A percentile compares a stretch with the other conserved stretches of the same genome.
Evolutionary conservation across 2,888 invertebrate species (phyloP).

Genomic region (Cheilosia grossa): DNA sequence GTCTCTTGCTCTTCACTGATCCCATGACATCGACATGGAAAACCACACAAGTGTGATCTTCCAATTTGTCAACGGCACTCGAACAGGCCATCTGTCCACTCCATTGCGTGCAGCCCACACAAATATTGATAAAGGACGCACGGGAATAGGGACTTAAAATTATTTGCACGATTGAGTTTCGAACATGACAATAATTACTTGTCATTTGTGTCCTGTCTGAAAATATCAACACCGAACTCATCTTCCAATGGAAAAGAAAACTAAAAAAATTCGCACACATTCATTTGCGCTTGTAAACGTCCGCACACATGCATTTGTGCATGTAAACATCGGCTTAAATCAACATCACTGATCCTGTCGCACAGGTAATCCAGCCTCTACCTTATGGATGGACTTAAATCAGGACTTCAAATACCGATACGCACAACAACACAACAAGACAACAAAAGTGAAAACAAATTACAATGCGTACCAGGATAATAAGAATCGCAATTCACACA

Average conservation of each 20-base stretch:
- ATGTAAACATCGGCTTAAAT: conserved; percentile 61
- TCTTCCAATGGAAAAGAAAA: too few species aligned
- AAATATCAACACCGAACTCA: conserved; percentile 19
- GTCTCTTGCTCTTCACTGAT: not conserved
- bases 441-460: conserved; percentile 46
- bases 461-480: conserved; percentile 35
- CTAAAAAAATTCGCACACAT: conserved; percentile 2
- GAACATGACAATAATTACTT: conserved; percentile 31
- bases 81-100: conserved; percentile 44
- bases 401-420: conserved; percentile 47
- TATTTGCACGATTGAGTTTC: conserved; percentile 68
- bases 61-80: conserved; percentile 36
- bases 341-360: conserved; percentile 58
- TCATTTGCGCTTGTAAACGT: too few species aligned
- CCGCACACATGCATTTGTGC: conserved; percentile 27
- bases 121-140: conserved; percentile 51
- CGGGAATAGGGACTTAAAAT: conserved; percentile 49
- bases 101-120: conserved; percentile 48
- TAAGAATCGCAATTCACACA: conserved; percentile 51
- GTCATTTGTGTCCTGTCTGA: conserved; percentile 10
- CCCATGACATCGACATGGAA: not conserved
- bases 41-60: conserved; percentile 9
- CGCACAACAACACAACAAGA: conserved; percentile 19
- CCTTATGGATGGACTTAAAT: not conserved
- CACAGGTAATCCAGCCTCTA: conserved; percentile 45